These are phyloP conservation scores for Choloepus didactylus DNA, from an alignment of 2,797 vertebrate genomes.

Conservation along the genomic window DNA sequence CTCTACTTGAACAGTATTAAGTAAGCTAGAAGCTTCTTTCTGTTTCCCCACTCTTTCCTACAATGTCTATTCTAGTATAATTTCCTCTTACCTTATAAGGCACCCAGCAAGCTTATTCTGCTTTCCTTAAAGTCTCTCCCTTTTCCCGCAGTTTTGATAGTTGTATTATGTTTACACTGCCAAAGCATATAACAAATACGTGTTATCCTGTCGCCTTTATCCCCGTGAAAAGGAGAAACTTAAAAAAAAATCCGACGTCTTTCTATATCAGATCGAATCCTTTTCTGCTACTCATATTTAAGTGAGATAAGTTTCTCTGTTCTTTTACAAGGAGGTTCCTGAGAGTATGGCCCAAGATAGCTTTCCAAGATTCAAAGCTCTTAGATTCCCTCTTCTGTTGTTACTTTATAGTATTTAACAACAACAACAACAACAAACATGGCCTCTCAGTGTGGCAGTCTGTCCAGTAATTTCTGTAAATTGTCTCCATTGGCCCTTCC, in stretches of 20 bases:
- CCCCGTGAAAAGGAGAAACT: background rate
- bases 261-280: background rate
- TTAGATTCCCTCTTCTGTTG: conserved; percentile 2
- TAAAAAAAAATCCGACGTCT: background rate
- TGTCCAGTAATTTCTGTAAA: conserved; percentile 45
- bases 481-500: background rate
- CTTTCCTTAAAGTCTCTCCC: background rate
- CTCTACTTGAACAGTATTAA: background rate
- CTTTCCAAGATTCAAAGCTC: background rate
- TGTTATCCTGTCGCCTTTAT: background rate
- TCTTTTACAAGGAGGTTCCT: background rate
- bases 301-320: background rate
- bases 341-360: background rate
- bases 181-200: background rate
- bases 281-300: conserved; percentile 34
- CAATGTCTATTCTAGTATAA: background rate
- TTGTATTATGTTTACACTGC: background rate
- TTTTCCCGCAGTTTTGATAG: conserved; percentile 1
- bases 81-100: conserved; percentile 29
- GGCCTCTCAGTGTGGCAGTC: background rate
- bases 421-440: background rate
- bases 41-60: background rate
- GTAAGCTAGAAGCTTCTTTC: background rate
- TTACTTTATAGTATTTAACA: conserved; percentile 20
- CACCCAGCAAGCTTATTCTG: background rate